phyloP scores from a whole-genome alignment of 1,140 invertebrate species.

The Manduca sexta region DNA sequence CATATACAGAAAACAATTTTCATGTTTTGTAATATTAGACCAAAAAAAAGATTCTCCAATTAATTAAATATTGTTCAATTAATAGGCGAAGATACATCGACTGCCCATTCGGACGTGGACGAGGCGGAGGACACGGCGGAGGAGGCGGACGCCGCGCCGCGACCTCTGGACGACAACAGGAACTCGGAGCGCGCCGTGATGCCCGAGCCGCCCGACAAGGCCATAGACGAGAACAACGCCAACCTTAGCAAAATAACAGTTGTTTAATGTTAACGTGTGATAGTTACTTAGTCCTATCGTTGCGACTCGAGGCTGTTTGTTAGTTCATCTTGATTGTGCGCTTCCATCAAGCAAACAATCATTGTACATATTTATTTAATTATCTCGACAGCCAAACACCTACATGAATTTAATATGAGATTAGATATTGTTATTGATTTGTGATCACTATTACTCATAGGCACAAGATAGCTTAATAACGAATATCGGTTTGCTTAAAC shows the following conservation, averaged over 20 bases:
- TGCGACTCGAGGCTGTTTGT: neutral
- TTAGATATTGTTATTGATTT: neutral
- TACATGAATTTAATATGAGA: neutral
- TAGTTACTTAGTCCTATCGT: conserved; percentile 23
- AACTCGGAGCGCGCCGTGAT: conserved; percentile 4
- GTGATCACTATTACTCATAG: too few species aligned
- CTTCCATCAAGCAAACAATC: neutral
- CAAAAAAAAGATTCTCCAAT: too few species aligned
- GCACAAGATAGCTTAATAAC: too few species aligned
- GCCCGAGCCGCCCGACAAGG: conserved; percentile 49
- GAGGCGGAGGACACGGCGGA: conserved; percentile 29
- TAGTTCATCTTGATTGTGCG: neutral
- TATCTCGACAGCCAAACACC: neutral
- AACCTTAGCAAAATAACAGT: conserved; percentile 45
- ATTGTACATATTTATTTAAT: neutral
- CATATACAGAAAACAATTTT: too few species aligned
- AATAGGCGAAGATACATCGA: too few species aligned
- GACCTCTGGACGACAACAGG: conserved; percentile 32
- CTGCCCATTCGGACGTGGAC: too few species aligned
- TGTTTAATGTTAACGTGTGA: neutral
- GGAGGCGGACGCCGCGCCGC: conserved; percentile 36
- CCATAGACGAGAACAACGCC: conserved; percentile 36
- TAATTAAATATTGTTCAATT: too few species aligned
- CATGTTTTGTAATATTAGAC: too few species aligned
- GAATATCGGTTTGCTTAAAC: too few species aligned